These are phyloP conservation scores for Hemibagrus guttatus DNA, from an alignment of 2,797 vertebrate species.

Conservation along the genomic window DNA sequence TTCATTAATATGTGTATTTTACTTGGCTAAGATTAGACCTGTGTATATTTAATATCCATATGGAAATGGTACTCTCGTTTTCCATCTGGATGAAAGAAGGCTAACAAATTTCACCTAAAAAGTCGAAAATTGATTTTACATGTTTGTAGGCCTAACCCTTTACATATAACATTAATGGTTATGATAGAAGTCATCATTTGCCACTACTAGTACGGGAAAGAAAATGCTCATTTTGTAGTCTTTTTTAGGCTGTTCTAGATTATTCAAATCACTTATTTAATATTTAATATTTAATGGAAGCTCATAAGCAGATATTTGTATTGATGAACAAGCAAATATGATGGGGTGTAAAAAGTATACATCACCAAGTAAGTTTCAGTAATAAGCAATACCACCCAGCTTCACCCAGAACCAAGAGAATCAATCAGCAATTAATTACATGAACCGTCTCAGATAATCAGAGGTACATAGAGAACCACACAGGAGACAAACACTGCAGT, in stretches of 20 bases:
- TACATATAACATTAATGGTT: too few species aligned
- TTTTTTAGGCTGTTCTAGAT: too few species aligned
- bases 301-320: too few species aligned
- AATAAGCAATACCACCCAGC: conserved; percentile 5
- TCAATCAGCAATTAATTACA: neutral
- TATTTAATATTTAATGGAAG: too few species aligned
- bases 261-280: too few species aligned
- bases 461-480: conserved; percentile 1
- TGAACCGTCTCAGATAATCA: conserved; percentile 12
- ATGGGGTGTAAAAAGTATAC: neutral
- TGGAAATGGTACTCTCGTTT: neutral
- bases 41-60: neutral
- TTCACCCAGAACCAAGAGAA: conserved; percentile 27
- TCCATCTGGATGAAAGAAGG: neutral
- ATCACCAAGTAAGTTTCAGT: neutral
- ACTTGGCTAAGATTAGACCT: neutral
- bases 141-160: neutral
- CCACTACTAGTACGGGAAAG: too few species aligned
- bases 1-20: too few species aligned
- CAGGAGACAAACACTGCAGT: neutral
- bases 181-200: too few species aligned
- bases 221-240: too few species aligned
- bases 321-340: neutral
- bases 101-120: neutral
- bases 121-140: neutral